Conservation (phyloP, 2,888 invertebrate species). For the Hemicrepidius hirtus region DNA sequence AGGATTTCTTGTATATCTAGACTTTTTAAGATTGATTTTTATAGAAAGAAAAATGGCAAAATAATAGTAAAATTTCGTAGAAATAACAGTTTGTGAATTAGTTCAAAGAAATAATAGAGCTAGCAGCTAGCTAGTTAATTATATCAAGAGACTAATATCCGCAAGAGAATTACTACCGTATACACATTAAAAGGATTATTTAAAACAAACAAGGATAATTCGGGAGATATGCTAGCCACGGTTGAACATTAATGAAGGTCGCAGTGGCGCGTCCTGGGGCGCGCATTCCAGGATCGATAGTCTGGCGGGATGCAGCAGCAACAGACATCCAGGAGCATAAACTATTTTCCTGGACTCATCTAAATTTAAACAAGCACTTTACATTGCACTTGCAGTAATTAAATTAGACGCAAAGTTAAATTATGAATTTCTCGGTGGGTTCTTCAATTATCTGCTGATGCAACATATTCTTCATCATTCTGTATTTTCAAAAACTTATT, state of each 20-base stretch:
- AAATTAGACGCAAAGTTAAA: constrained; percentile 3
- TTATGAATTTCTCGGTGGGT: background rate
- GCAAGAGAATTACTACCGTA: too few species aligned
- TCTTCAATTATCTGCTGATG: background rate
- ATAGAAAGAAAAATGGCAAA: too few species aligned
- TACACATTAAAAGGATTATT: constrained; percentile 7
- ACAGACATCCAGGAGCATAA: constrained; percentile 17
- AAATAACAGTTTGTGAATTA: too few species aligned
- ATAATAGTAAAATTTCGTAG: too few species aligned
- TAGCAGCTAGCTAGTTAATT: too few species aligned
- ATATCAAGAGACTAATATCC: too few species aligned
- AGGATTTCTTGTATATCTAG: too few species aligned
- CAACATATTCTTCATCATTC: too few species aligned
- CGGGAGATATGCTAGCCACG: constrained; percentile 13
- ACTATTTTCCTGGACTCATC: constrained; percentile 10
- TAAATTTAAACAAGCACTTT: constrained; percentile 20
- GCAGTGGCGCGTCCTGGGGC: constrained; percentile 31
- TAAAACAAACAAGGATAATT: constrained; percentile 21
- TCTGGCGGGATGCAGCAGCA: constrained; percentile 31
- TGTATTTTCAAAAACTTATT: too few species aligned
- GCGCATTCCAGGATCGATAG: constrained; percentile 29
- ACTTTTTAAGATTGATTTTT: too few species aligned
- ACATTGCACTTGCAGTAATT: constrained; percentile 19
- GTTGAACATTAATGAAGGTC: constrained; percentile 33
- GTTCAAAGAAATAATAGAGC: too few species aligned